phyloP scores from a whole-genome alignment of 2,888 invertebrate genomes.

The Spatulosminthurus flaviceps region DNA sequence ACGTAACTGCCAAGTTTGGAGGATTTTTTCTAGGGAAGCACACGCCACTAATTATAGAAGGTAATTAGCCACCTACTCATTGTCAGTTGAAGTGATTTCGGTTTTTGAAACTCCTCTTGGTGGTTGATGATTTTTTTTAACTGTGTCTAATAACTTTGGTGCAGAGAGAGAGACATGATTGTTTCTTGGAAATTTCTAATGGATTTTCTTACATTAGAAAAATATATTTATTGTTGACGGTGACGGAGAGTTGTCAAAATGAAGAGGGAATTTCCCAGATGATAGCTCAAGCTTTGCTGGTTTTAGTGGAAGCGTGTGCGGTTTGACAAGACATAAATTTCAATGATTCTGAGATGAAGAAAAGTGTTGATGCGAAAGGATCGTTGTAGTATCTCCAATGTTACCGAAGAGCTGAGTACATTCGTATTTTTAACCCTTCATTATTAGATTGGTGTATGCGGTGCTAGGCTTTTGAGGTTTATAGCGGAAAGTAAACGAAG shows the following conservation, averaged over 20 bases:
- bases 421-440: conserved; percentile 27
- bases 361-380: not conserved
- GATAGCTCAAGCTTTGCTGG: too few relatives aligned
- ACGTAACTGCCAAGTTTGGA: too few relatives aligned
- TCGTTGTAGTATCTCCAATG: not conserved
- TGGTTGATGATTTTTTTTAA: too few relatives aligned
- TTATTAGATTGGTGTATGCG: not conserved
- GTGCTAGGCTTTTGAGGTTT: not conserved
- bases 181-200: too few relatives aligned
- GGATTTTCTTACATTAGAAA: too few relatives aligned
- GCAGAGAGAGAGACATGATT: too few relatives aligned
- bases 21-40: not conserved
- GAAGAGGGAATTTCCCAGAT: too few relatives aligned
- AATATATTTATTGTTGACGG: too few relatives aligned
- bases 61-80: not conserved
- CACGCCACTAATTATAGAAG: conserved; percentile 13
- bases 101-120: not conserved
- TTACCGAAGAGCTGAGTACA: not conserved
- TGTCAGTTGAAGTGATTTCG: not conserved
- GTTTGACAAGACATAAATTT: not conserved
- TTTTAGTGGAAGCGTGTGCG: not conserved
- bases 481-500: not conserved
- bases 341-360: not conserved
- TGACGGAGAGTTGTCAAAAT: too few relatives aligned
- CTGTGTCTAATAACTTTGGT: too few relatives aligned